phyloP scores from a whole-genome alignment of 37 sponge, comb jelly and placozoan genomes.

The Ianthella basta region DNA sequence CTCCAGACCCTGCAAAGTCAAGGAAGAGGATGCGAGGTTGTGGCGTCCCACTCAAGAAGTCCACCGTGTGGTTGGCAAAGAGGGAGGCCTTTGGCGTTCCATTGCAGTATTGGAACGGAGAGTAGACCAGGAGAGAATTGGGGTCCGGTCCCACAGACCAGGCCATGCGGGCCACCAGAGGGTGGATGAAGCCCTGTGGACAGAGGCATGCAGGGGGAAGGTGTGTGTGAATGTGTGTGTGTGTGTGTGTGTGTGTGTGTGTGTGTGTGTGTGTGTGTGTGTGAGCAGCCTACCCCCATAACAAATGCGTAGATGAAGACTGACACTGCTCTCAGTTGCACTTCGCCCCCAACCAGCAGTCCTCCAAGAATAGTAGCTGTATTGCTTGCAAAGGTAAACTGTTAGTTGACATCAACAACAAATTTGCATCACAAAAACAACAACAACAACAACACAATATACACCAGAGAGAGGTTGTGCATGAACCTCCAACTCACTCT shows the following conservation, averaged over 20 bases:
- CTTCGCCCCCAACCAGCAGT: conserved; percentile 65
- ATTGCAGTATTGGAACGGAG: conserved; percentile 74
- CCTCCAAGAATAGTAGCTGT: conserved; percentile 89
- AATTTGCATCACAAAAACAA: conserved; percentile 50
- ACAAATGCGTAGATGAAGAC: conserved; percentile 73
- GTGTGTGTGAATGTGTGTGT: too few species aligned
- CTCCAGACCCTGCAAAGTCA: conserved; percentile 91
- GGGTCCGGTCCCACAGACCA: conserved; percentile 51
- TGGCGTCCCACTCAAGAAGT: background rate
- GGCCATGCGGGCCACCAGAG: conserved; percentile 66
- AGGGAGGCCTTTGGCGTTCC: conserved; percentile 51
- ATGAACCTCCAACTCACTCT: conserved; percentile 23
- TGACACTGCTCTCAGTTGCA: conserved; percentile 64
- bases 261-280: too few species aligned
- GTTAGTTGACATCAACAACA: conserved; percentile 56
- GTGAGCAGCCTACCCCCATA: conserved; percentile 60
- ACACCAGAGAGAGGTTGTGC: background rate
- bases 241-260: too few species aligned
- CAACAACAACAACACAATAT: background rate
- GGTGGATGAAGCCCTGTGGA: conserved; percentile 74
- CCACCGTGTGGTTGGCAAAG: background rate
- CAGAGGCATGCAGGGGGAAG: too few species aligned
- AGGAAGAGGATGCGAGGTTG: conserved; percentile 23
- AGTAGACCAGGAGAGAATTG: conserved; percentile 23
- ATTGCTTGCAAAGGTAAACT: conserved; percentile 92